Percentiles rank a stretch among this genome's conserved stretches.
Evolutionary conservation across 2,888 invertebrate genomes (phyloP).

Genomic region (Patella depressa): DNA sequence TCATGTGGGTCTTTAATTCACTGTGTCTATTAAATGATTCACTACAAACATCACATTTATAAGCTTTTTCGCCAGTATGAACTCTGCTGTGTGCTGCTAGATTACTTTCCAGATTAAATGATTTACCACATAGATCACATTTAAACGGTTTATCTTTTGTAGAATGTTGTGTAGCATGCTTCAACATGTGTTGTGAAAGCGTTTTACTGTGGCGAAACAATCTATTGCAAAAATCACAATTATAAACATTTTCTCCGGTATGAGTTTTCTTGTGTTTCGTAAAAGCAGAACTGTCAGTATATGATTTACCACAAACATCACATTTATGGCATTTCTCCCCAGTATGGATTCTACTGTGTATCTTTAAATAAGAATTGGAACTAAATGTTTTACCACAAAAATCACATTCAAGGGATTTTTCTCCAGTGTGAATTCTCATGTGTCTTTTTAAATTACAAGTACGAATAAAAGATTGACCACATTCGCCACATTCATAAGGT

Average conservation of each 20-base stretch:
- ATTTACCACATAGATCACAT: too few species aligned
- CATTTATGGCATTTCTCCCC: not conserved
- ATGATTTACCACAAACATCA: slow-evolving; percentile 3
- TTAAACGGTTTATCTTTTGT: too few species aligned
- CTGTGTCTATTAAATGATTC: too few species aligned
- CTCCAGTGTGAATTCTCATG: not conserved
- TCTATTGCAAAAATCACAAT: not conserved
- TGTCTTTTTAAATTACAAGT: not conserved
- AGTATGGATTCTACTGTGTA: not conserved
- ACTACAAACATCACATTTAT: too few species aligned
- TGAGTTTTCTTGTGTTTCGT: not conserved
- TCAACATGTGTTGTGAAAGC: not conserved
- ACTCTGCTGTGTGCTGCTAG: too few species aligned
- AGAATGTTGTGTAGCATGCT: not conserved
- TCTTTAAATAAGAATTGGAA: not conserved
- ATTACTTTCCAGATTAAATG: too few species aligned
- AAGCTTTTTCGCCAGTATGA: too few species aligned
- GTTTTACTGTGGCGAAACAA: not conserved
- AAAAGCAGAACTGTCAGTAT: not conserved
- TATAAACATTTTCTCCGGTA: not conserved
- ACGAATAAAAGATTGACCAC: too few species aligned
- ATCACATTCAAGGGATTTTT: not conserved
- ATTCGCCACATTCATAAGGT: too few species aligned
- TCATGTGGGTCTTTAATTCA: too few species aligned
- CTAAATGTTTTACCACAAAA: not conserved